Percentiles rank a stretch among this genome's conserved stretches.
Evolutionary conservation across 2,113 vertebrate genomes (phyloP).

Genomic region (Saccopteryx leptura): DNA sequence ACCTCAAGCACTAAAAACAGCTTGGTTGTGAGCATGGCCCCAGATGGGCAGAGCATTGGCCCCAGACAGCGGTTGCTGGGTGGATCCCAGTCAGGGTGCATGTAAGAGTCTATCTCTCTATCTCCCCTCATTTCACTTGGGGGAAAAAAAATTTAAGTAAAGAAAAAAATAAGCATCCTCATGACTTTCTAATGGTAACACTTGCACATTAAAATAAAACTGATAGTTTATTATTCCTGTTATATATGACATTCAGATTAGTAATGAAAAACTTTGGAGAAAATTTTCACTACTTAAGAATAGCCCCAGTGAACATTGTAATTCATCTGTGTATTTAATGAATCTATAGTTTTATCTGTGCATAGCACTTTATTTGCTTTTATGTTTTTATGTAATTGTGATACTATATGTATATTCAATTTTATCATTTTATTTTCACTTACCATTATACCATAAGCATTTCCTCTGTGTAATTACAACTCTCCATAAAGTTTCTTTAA

Average conservation of each 20-base stretch:
- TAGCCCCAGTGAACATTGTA: neutral
- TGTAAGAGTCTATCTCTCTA: no score
- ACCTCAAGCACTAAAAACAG: no score
- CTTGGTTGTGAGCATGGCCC: no score
- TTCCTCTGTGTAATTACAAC: slow-evolving; percentile 42
- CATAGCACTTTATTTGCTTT: slow-evolving; percentile 5
- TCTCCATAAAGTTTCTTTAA: slow-evolving; percentile 16
- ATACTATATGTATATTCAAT: neutral
- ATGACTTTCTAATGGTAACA: neutral
- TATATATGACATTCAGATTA: neutral
- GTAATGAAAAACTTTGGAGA: neutral
- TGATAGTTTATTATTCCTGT: neutral
- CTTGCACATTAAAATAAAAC: neutral
- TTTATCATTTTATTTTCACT: slow-evolving; percentile 36
- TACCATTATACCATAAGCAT: neutral
- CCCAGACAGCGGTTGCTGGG: no score
- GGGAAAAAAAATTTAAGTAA: no score
- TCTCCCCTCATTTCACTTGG: no score
- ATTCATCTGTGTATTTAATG: neutral
- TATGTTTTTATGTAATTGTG: slow-evolving; percentile 29
- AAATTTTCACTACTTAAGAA: neutral
- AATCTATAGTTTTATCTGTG: neutral
- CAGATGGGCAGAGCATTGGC: no score
- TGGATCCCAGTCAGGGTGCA: no score
- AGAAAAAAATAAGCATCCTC: neutral